phyloP scores from a whole-genome alignment of 2,888 invertebrate species.

The Melanostoma mellinum region DNA sequence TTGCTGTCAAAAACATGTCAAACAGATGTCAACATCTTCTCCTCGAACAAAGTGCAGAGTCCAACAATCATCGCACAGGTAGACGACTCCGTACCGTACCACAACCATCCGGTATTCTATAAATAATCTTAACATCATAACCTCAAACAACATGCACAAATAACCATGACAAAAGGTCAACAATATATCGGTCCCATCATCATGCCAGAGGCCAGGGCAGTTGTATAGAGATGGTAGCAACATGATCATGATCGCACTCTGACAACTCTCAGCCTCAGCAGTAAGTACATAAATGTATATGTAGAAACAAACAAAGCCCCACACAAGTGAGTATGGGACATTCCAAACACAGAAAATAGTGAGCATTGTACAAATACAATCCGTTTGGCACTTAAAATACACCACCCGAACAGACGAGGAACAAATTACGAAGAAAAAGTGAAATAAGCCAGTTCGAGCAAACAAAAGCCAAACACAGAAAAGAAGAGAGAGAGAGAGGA shows the following conservation, averaged over 20 bases:
- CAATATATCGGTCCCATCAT: constrained; percentile 57
- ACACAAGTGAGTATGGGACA: constrained; percentile 50
- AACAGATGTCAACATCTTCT: constrained; percentile 62
- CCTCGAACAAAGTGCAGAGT: constrained; percentile 31
- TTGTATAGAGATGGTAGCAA: constrained; percentile 24
- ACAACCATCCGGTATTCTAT: constrained; percentile 69
- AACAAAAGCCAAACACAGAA: constrained; percentile 7
- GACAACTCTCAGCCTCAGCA: constrained; percentile 12
- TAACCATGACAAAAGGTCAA: constrained; percentile 73
- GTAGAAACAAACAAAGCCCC: constrained; percentile 43
- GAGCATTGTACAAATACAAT: constrained; percentile 67
- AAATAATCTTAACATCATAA: constrained; percentile 73
- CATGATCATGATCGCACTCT: constrained; percentile 58
- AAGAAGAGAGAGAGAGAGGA: neutral
- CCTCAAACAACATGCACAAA: constrained; percentile 73
- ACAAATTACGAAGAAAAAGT: constrained; percentile 68
- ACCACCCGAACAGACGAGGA: constrained; percentile 42
- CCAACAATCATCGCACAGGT: constrained; percentile 16
- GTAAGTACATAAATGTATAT: constrained; percentile 15
- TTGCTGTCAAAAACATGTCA: constrained; percentile 64
- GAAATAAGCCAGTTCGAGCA: constrained; percentile 56
- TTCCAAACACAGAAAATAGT: constrained; percentile 63
- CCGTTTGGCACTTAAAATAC: constrained; percentile 69
- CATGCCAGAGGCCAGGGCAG: neutral
- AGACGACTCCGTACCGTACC: constrained; percentile 26